These are phyloP conservation scores for Sphaeridia pumilis DNA, from an alignment of 2,888 invertebrate genomes.

Conservation along the genomic window DNA sequence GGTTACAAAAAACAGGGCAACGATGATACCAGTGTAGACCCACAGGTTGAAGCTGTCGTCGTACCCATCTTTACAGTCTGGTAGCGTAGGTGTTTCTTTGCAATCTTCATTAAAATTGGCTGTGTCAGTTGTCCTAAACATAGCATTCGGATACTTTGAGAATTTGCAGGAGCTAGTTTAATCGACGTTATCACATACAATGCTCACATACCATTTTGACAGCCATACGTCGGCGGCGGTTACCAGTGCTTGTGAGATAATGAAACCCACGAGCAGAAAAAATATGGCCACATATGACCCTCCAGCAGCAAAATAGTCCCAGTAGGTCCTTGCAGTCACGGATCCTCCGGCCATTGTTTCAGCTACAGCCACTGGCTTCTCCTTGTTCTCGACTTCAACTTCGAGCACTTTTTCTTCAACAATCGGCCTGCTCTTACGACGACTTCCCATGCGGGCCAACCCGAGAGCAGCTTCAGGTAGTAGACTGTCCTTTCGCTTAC, in stretches of 20 bases:
- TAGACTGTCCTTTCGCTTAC: conserved; percentile 15
- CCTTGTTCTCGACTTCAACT: conserved; percentile 7
- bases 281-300: neutral
- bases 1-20: neutral
- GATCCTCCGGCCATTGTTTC: conserved; percentile 34
- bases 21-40: conserved; percentile 4
- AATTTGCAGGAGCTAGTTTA: too few relatives aligned
- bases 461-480: too few relatives aligned
- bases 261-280: conserved; percentile 40
- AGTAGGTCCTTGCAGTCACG: conserved; percentile 42
- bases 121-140: neutral
- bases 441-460: neutral
- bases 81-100: neutral
- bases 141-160: neutral
- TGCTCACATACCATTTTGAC: conserved; percentile 38
- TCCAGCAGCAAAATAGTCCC: conserved; percentile 31
- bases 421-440: neutral
- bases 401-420: conserved; percentile 49
- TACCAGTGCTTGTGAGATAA: conserved; percentile 39
- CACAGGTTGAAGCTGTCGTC: neutral
- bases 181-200: too few relatives aligned
- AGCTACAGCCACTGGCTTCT: conserved; percentile 21
- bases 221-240: conserved; percentile 42
- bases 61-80: conserved; percentile 1
- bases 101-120: neutral